phyloP scores from a whole-genome alignment of 2,888 invertebrate species.

The Stramonita haemastoma region DNA sequence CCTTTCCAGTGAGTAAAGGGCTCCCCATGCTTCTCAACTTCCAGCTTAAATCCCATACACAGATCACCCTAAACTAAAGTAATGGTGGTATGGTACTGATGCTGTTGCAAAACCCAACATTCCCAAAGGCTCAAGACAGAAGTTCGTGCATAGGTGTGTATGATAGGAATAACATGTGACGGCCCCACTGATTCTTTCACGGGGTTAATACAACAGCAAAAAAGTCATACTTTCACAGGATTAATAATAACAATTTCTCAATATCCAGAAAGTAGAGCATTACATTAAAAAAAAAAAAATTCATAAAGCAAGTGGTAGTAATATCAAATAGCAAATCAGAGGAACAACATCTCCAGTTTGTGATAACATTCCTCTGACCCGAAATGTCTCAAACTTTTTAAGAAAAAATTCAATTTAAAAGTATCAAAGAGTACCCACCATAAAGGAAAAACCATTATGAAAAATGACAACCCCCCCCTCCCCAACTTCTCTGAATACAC shows the following conservation, averaged over 20 bases:
- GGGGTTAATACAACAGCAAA: neutral
- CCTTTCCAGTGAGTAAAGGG: neutral
- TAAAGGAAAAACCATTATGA: too few species aligned
- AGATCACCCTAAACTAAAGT: neutral
- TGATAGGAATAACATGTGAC: neutral
- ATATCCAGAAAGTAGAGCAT: neutral
- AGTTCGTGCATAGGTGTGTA: conserved; percentile 18
- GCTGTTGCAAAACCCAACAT: neutral
- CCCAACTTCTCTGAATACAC: too few species aligned
- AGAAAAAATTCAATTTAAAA: too few species aligned
- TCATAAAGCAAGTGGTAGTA: neutral
- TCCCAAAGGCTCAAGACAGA: neutral
- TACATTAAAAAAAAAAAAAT: neutral
- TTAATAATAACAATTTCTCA: neutral
- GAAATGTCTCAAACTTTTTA: too few species aligned
- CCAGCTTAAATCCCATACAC: neutral
- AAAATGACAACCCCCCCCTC: too few species aligned
- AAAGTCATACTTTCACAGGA: too few species aligned
- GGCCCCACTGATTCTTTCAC: neutral
- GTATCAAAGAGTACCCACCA: too few species aligned
- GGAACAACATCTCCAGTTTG: too few species aligned
- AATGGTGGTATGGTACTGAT: neutral
- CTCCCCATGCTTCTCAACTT: neutral
- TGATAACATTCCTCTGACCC: too few species aligned
- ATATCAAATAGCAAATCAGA: too few species aligned